Conservation (phyloP, 2,888 invertebrate species). For the Plagodis pulveraria region DNA sequence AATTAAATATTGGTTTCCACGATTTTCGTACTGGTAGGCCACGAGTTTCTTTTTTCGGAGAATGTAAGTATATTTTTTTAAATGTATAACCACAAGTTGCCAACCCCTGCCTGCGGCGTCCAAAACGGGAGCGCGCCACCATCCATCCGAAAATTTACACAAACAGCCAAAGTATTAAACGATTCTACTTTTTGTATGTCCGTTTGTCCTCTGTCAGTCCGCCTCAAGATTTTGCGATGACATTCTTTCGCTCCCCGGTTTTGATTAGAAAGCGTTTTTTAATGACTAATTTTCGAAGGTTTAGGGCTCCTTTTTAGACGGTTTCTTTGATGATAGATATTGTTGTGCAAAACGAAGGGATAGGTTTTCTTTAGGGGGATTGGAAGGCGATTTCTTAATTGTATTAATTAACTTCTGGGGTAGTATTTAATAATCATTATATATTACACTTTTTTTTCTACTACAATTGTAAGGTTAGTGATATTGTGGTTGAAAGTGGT, state of each 20-base stretch:
- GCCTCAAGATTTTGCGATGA: slow-evolving; percentile 63
- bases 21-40: no score
- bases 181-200: slow-evolving; percentile 71
- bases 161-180: slow-evolving; percentile 73
- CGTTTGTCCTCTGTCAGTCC: slow-evolving; percentile 44
- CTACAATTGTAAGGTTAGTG: no score
- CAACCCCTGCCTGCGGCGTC: slow-evolving; percentile 42
- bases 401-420: neutral
- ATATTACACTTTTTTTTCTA: no score
- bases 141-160: slow-evolving; percentile 79
- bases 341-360: neutral
- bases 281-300: slow-evolving; percentile 34
- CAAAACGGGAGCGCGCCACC: slow-evolving; percentile 48
- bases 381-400: neutral
- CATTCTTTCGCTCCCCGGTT: slow-evolving; percentile 68
- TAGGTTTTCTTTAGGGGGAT: neutral
- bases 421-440: no score
- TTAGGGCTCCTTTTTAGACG: slow-evolving; percentile 10
- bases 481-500: no score
- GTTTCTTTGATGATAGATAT: slow-evolving; percentile 20
- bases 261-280: slow-evolving; percentile 64
- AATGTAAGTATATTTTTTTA: neutral
- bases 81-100: slow-evolving; percentile 29
- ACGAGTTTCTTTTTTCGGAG: no score
- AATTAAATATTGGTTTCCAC: no score